Evolutionary conservation across 2,113 vertebrate species (phyloP).

Genomic region (Apodemus speciosus): DNA sequence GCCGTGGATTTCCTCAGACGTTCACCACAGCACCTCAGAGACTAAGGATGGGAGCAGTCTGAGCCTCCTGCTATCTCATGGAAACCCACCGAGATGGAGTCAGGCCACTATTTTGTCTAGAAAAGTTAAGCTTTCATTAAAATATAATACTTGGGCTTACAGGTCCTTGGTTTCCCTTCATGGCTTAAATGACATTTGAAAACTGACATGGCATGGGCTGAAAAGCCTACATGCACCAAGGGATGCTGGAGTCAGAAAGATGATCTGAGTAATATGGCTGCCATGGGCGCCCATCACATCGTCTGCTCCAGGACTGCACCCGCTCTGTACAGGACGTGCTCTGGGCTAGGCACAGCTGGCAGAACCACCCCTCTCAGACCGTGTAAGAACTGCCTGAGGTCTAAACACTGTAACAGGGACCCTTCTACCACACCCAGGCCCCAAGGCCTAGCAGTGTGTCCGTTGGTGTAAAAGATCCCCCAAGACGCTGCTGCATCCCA

Average conservation of each 20-base stretch:
- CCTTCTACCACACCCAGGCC: fast-evolving
- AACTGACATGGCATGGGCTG: not conserved
- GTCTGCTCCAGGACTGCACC: not conserved
- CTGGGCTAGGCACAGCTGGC: not conserved
- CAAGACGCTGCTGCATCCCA: fast-evolving
- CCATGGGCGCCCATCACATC: not conserved
- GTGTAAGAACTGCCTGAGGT: fast-evolving
- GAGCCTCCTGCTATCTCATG: fast-evolving
- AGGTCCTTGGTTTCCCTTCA: not conserved
- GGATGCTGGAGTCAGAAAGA: not conserved
- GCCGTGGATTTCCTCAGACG: not conserved
- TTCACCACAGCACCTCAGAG: fast-evolving
- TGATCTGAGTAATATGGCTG: not conserved
- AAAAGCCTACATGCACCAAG: not conserved
- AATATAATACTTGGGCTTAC: not conserved
- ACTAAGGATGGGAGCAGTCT: not conserved
- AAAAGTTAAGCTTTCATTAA: not conserved
- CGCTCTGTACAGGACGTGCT: not conserved
- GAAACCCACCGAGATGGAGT: not conserved
- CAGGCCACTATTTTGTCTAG: not conserved
- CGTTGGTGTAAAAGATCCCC: fast-evolving
- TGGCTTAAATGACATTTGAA: not conserved
- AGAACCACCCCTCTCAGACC: not conserved
- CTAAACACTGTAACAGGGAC: fast-evolving
- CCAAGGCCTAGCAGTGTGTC: not conserved